Base-by-base conservation (phyloP, 2,888 invertebrate species). In the Eremobia ochroleuca region DNA sequence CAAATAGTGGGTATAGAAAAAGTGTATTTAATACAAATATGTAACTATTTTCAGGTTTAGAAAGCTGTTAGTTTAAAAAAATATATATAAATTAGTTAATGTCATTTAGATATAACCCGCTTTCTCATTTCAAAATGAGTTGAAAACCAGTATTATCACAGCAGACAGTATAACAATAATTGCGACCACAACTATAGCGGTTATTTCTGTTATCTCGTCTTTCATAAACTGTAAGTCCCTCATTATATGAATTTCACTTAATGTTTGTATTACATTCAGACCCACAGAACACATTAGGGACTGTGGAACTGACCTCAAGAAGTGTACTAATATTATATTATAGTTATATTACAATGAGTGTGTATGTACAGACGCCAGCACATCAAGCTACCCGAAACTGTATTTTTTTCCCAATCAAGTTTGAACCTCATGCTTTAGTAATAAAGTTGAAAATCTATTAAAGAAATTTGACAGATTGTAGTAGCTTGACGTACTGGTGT, bases 211-310 rank as follows among this genome's bases (percentile, higher is more conserved):
- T 25, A 21, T 46, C 31, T 31, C 61, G 61, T 73, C 43, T 49
- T 83, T 73, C 49, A 64, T 67, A 77, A 82, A 34, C 52, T 82
- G 62, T 73, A 46, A 49, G 66, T 67, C 49, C 46, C 49, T 65
- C 73, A 72, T 73, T 68, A 71, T 64, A 77, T 71, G 59, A 77
- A 83, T 77, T 65, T 61, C 49, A 74, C 34, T 69, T 65, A 70
- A 75, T 58, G 69, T 34, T 83, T 83, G 49, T 71, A 59, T 65
- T 86, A 77, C 34, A 61, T 71, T 55, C 46, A 52, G 58, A 68
- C 62, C 78, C 70, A 37, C 28, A 71, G n/a, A 69, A 73, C 81
- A 61, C 78, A 72, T 86, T 77, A 72, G 78, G 34, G 61, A 70
- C 46, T 55, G 64, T 52, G 49, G 8, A 58, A 74, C 58, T 82